Evolutionary conservation across 2,888 invertebrate genomes (phyloP).

Genomic region (Piscicola geometra): DNA sequence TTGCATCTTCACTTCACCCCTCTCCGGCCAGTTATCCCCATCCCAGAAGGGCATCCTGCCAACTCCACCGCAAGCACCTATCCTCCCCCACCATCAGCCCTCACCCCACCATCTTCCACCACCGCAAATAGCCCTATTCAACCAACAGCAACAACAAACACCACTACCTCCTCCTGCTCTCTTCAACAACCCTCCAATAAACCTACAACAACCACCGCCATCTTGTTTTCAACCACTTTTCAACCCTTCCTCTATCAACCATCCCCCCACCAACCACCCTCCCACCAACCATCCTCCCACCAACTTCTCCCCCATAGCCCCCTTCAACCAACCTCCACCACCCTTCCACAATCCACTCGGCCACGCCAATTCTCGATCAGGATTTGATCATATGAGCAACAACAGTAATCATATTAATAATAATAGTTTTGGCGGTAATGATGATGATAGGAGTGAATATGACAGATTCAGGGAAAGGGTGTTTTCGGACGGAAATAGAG

Average conservation of each 20-base stretch:
- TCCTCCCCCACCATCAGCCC: neutral
- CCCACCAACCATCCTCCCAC: neutral
- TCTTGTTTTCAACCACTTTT: neutral
- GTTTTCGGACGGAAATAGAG: neutral
- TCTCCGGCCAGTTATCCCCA: neutral
- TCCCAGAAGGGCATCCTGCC: neutral
- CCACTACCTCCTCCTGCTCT: too few relatives aligned
- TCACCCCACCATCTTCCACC: neutral
- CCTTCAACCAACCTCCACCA: conserved; percentile 15
- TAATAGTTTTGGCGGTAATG: neutral
- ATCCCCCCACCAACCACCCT: neutral
- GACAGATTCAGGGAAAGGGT: too few relatives aligned
- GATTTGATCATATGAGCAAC: too few relatives aligned
- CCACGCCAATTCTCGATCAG: neutral
- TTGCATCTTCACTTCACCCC: neutral
- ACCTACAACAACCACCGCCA: neutral
- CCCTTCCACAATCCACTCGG: neutral
- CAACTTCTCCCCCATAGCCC: neutral
- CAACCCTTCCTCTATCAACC: neutral
- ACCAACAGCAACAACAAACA: too few relatives aligned
- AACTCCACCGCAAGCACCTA: neutral
- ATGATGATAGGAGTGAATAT: too few relatives aligned
- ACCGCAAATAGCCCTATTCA: neutral
- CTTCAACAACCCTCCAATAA: neutral
- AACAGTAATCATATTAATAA: neutral